Conservation (phyloP, 2,888 invertebrate species). For the Papilio protenor region DNA sequence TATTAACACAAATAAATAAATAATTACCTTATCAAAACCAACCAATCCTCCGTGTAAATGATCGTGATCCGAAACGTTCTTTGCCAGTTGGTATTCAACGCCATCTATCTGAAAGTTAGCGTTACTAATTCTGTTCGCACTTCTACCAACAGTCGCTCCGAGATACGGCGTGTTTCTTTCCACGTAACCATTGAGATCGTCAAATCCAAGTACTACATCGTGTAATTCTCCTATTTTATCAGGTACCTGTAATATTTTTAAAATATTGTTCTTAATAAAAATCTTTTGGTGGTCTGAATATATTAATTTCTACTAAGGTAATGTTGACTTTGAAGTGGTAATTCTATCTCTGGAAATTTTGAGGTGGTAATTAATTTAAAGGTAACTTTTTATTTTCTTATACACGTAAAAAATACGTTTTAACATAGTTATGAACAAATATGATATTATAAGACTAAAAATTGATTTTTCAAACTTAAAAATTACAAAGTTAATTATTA, state of each 20-base stretch:
- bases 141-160: conserved; percentile 94
- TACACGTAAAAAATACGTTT: not conserved
- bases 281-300: not conserved
- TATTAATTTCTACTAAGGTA: too few relatives aligned
- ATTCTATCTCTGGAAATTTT: too few relatives aligned
- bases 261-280: not conserved
- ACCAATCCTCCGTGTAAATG: conserved; percentile 93
- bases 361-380: too few relatives aligned
- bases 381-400: not conserved
- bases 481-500: not conserved
- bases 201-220: conserved; percentile 93
- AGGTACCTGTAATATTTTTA: conserved; percentile 84
- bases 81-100: conserved; percentile 86
- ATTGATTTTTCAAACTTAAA: not conserved
- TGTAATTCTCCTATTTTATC: conserved; percentile 87
- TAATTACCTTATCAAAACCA: conserved; percentile 89
- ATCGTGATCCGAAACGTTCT: conserved; percentile 87
- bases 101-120: conserved; percentile 84
- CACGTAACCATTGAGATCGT: conserved; percentile 87
- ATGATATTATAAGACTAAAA: too few relatives aligned
- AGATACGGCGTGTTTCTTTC: conserved; percentile 86
- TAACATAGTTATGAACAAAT: not conserved
- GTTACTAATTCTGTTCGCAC: conserved; percentile 93
- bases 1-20: not conserved
- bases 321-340: too few relatives aligned